phyloP scores from a whole-genome alignment of 2,113 vertebrate species.

The Pleuronectes platessa region DNA sequence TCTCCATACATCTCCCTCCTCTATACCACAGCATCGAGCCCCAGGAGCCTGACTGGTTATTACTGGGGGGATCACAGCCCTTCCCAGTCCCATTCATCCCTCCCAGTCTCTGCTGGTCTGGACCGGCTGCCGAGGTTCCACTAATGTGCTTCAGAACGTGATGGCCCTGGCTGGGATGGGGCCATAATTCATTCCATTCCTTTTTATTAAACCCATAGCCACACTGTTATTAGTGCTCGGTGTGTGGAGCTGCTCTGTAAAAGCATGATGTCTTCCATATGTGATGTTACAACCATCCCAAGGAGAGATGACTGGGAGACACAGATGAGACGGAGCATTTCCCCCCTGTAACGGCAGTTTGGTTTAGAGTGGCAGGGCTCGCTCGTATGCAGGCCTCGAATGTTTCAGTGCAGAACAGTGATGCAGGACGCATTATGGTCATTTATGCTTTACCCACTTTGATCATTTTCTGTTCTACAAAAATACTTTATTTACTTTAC shows the following conservation, averaged over 20 bases:
- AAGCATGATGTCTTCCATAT: conserved; percentile 81
- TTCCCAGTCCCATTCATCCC: conserved; percentile 46
- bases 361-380: conserved; percentile 37
- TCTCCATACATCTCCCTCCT: conserved; percentile 11
- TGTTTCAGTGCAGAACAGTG: conserved; percentile 17
- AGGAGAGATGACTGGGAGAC: conserved; percentile 44
- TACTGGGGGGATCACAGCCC: conserved; percentile 45
- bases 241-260: conserved; percentile 67
- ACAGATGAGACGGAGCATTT: conserved; percentile 58
- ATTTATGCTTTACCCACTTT: background rate
- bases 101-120: conserved; percentile 55
- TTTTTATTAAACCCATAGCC: conserved; percentile 80
- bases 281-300: conserved; percentile 67
- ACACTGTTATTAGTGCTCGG: conserved; percentile 78
- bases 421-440: conserved; percentile 3
- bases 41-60: conserved; percentile 42
- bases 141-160: conserved; percentile 64
- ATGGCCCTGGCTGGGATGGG: conserved; percentile 66
- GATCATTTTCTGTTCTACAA: background rate
- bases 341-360: conserved; percentile 55
- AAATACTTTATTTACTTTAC: background rate
- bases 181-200: conserved; percentile 80
- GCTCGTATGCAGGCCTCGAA: conserved; percentile 22
- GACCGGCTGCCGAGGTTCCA: conserved; percentile 53
- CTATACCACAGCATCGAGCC: conserved; percentile 3